Conservation (phyloP, 2,797 vertebrate species). For the Dromococcyx pavoninus region DNA sequence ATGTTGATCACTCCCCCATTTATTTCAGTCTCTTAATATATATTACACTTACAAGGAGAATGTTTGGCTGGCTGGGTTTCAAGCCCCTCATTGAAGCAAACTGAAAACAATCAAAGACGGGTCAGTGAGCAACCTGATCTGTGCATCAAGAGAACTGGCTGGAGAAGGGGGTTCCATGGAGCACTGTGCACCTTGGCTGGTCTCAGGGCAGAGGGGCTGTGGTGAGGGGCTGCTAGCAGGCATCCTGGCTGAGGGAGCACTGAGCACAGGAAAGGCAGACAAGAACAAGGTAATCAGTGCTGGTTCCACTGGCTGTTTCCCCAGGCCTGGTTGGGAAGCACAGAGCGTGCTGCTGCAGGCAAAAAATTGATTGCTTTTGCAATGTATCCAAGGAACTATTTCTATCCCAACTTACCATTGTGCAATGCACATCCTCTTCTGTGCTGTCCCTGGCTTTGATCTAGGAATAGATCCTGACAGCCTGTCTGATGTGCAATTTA, state of each 20-base stretch:
- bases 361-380: background rate
- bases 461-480: background rate
- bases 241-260: background rate
- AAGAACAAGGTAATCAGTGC: background rate
- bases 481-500: background rate
- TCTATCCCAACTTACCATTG: background rate
- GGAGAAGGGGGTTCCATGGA: too few species aligned
- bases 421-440: background rate
- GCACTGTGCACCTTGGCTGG: background rate
- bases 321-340: background rate
- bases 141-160: too few species aligned
- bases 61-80: too few species aligned
- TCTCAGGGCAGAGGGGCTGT: background rate
- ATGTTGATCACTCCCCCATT: too few species aligned
- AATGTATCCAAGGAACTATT: background rate
- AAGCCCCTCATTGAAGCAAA: too few species aligned
- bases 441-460: background rate
- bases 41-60: too few species aligned
- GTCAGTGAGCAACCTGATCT: too few species aligned
- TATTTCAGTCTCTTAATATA: too few species aligned
- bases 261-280: background rate
- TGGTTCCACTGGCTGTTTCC: background rate
- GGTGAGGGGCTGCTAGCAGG: too few species aligned
- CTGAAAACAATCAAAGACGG: too few species aligned
- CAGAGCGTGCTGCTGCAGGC: background rate